Evolutionary conservation across 2,797 vertebrate species (phyloP), one percentile per base, ranked within the genome.

Genomic region (Anas bernieri): DNA sequence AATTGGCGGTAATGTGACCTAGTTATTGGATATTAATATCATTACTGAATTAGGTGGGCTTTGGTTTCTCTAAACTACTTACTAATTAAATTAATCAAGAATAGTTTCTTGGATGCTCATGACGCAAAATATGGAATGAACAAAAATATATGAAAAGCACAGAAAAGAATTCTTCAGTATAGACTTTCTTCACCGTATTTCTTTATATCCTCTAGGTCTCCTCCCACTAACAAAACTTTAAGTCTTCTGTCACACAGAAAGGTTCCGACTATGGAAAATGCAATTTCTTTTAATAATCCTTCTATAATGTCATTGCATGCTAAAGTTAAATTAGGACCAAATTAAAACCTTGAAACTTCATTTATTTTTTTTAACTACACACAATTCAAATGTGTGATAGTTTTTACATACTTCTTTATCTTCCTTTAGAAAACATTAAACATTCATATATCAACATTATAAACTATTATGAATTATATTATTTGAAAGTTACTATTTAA

Each of bases 211-310:
- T 70, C 7, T 56, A 37, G 17, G 11, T 33, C 15, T 81, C 41
- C 8, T 75, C 9, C 17, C 9, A 22, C 3, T 69, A 45, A 12
- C 12, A 82, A 89, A 63, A 31, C 33, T 43, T 31, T 72, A 12
- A 41, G 17, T 37, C 17, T 50, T 0, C 17, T 45, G 0, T 0
- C 0, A 13, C 6, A 8, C 1, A 0, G 45, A 50, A 84, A 59
- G 11, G 4, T 88, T 20, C 31, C 6, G 6, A 20, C 2, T 6
- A 2, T 41, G 6, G 21, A 30, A 46, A 2, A 0, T 1, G 8
- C 28, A 56, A 1, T 37, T 69, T 5, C 0, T 25, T 48, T 30
- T 48, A 58, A 23, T 20, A 17, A 26, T 48, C 58, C 12, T 59
- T 64, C 28, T 67, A 0, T 22, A 1, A 1, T 68, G 25, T 2